Evolutionary conservation across 2,888 invertebrate genomes (phyloP).

Genomic region (Plusia festucae): DNA sequence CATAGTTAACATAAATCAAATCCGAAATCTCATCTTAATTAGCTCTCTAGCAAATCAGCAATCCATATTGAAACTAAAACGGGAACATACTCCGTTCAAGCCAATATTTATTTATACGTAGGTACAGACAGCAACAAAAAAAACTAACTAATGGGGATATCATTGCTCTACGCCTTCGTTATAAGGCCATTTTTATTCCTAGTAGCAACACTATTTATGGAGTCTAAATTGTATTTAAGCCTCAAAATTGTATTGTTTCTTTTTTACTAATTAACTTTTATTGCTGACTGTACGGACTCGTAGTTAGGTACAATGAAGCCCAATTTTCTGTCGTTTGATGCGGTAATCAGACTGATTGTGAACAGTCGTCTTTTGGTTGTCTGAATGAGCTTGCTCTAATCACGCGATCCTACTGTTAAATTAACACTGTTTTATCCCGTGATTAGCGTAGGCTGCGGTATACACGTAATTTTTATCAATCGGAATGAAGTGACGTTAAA

Average conservation of each 20-base stretch:
- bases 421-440: conserved; percentile 20
- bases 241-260: too few species aligned
- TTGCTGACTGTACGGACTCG: too few species aligned
- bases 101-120: too few species aligned
- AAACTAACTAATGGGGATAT: too few species aligned
- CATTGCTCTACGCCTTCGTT: too few species aligned
- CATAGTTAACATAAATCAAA: not conserved
- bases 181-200: too few species aligned
- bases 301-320: conserved; percentile 7
- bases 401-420: conserved; percentile 44
- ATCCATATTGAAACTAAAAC: not conserved
- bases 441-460: too few species aligned
- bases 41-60: not conserved
- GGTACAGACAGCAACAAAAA: too few species aligned
- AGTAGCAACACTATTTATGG: too few species aligned
- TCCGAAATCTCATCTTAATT: not conserved
- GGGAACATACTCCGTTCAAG: not conserved
- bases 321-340: conserved; percentile 43
- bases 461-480: not conserved
- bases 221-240: too few species aligned
- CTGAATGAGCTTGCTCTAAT: conserved; percentile 41
- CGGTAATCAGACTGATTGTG: conserved; percentile 63
- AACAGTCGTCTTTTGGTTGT: conserved; percentile 59
- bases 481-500: not conserved
- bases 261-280: too few species aligned